Evolutionary conservation across 2,797 vertebrate species (phyloP).

Genomic region (Gallinago nigripennis): DNA sequence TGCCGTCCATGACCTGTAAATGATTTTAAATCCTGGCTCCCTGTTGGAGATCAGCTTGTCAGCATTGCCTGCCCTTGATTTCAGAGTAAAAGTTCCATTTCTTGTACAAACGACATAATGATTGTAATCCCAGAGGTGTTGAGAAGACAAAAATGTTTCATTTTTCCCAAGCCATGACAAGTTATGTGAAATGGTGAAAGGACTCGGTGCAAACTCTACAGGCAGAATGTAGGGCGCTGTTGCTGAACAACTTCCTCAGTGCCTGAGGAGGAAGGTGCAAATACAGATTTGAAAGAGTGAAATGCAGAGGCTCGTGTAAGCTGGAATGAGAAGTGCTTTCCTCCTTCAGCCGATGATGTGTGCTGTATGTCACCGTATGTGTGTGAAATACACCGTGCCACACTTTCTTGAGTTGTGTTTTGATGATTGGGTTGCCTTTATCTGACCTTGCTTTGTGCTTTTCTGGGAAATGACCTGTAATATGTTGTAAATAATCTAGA

Average conservation of each 20-base stretch:
- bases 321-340: neutral
- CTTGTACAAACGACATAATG: constrained; percentile 43
- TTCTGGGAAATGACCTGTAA: constrained; percentile 47
- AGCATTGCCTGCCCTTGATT: neutral
- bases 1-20: neutral
- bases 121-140: constrained; percentile 53
- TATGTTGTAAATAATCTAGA: constrained; percentile 56
- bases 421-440: constrained; percentile 19
- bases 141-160: neutral
- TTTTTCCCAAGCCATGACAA: neutral
- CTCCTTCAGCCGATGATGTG: neutral
- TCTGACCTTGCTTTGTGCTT: constrained; percentile 35
- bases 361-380: neutral
- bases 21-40: neutral
- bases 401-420: constrained; percentile 9
- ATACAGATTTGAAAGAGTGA: neutral
- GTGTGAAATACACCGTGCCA: constrained; percentile 36
- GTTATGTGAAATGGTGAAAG: neutral
- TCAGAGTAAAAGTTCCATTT: constrained; percentile 3
- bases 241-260: neutral
- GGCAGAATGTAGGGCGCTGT: neutral
- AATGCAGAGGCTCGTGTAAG: neutral
- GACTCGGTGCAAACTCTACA: neutral
- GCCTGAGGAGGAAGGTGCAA: neutral
- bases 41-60: neutral